Evolutionary conservation across 2,888 invertebrate genomes (phyloP).

Genomic region (Drosophila koepferae): DNA sequence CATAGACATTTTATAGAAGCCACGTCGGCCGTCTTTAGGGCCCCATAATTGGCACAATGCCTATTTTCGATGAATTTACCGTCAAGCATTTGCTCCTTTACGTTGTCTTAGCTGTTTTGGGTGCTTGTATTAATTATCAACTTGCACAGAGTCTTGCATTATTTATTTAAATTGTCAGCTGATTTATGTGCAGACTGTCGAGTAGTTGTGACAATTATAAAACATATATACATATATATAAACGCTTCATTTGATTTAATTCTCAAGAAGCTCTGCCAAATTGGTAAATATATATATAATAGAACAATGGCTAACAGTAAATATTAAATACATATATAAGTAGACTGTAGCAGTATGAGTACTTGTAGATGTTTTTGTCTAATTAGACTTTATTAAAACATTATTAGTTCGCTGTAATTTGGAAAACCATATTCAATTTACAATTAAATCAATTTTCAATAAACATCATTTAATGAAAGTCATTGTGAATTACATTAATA

Average conservation of each 20-base stretch:
- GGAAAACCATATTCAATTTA: too few relatives aligned
- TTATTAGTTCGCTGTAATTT: too few relatives aligned
- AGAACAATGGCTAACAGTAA: constrained; percentile 15
- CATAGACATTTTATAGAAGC: constrained; percentile 19
- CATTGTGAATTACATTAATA: too few relatives aligned
- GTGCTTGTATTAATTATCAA: constrained; percentile 55
- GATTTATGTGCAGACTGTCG: constrained; percentile 43
- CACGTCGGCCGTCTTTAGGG: constrained; percentile 2
- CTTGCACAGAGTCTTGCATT: constrained; percentile 43
- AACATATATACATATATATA: constrained; percentile 13
- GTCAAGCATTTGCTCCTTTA: constrained; percentile 3
- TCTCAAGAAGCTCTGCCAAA: constrained; percentile 3
- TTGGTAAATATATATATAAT: constrained; percentile 25
- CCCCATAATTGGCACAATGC: constrained; percentile 34
- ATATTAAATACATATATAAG: constrained; percentile 3
- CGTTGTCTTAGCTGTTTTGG: constrained; percentile 23
- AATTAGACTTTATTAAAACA: neutral
- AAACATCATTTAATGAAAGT: too few relatives aligned
- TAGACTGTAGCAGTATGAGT: neutral
- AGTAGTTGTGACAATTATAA: constrained; percentile 16
- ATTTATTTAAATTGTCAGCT: constrained; percentile 67
- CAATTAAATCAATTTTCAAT: neutral
- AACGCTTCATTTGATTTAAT: constrained; percentile 48
- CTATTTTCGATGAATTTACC: neutral
- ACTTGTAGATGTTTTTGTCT: neutral